phyloP scores from a whole-genome alignment of 2,888 invertebrate genomes.

The Aleiodes leptofemur region DNA sequence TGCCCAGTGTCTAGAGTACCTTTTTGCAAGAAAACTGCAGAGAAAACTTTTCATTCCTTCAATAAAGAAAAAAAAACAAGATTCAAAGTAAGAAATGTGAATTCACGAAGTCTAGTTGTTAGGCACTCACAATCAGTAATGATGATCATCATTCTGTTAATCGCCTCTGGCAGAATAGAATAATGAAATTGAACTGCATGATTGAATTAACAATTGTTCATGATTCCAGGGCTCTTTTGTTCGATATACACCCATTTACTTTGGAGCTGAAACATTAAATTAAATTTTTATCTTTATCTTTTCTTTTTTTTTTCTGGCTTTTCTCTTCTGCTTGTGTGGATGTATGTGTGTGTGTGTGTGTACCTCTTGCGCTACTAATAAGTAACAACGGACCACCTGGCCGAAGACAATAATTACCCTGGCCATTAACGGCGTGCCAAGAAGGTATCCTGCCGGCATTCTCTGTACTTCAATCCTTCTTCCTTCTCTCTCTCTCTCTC shows the following conservation, averaged over 20 bases:
- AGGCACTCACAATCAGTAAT: slow-evolving; percentile 25
- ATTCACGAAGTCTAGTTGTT: no score
- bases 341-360: not conserved
- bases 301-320: slow-evolving; percentile 32
- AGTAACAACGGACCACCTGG: slow-evolving; percentile 69
- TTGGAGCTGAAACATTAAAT: slow-evolving; percentile 15
- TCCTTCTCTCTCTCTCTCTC: slow-evolving; percentile 27
- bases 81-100: no score
- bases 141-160: slow-evolving; percentile 35
- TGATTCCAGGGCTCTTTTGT: slow-evolving; percentile 22
- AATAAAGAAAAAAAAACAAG: no score
- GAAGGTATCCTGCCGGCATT: slow-evolving; percentile 49
- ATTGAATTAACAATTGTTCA: slow-evolving; percentile 36
- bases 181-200: slow-evolving; percentile 26
- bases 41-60: no score
- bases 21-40: no score
- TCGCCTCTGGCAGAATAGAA: no score
- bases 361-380: slow-evolving; percentile 57
- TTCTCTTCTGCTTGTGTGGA: slow-evolving; percentile 9
- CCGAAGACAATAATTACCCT: slow-evolving; percentile 69
- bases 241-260: slow-evolving; percentile 15
- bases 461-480: slow-evolving; percentile 28
- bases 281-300: slow-evolving; percentile 3
- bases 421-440: slow-evolving; percentile 67
- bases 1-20: not conserved